Base-by-base conservation (phyloP, 2,888 invertebrate species). In the Calephelis perditalis region DNA sequence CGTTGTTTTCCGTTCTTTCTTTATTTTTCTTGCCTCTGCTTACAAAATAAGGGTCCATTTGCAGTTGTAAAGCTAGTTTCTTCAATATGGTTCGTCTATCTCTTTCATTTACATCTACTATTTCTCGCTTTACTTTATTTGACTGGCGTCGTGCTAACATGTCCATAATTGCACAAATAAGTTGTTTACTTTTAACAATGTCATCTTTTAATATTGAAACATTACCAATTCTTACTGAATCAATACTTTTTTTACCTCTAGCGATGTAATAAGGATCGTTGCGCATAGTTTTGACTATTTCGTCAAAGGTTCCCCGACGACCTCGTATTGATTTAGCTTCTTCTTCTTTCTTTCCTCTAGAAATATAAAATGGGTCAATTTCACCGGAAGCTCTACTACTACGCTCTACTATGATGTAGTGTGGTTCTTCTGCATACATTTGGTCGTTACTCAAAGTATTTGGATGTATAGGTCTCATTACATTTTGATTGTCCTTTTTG, bases 391-490 rank as follows among this genome's bases (percentile, higher is more conserved):
- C 84, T 56, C 89, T 82, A 62, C 88, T 81, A 63, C 81, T 84
- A 67, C 87, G 84, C 60, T 87, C 86, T 4, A 92, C 82, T 61
- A 92, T 66, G 68, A 92, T 82, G 75, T 87, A 93, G 63, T 81
- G 82, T 0, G 93, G 93, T 72, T 92, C 89, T 35, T 92, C 91
- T 0, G 86, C 92, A 66, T 77, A 92, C 46, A 92, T 80, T 67
- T 79, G 80, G 52, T 83, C 86, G 61, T 88, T 82, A 7, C 76
- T 73, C 0, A 88, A 62, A 10, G 84, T 84, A 43, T 77, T 77
- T 1, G 82, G 76, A 55, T 79, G 4, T 35, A 52, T 78, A 2
- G 71, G 57, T 5, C 67, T 68, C 58, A 73, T 76, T 4, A 69
- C 68, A 59, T 61, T 68, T n/a, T 57, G 43, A 7, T 63, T 64